A percentile compares a stretch with the other conserved stretches of the same genome.
These are phyloP conservation scores for Istiophorus platypterus DNA, from an alignment of 2,113 vertebrate species.

Conservation along the genomic window DNA sequence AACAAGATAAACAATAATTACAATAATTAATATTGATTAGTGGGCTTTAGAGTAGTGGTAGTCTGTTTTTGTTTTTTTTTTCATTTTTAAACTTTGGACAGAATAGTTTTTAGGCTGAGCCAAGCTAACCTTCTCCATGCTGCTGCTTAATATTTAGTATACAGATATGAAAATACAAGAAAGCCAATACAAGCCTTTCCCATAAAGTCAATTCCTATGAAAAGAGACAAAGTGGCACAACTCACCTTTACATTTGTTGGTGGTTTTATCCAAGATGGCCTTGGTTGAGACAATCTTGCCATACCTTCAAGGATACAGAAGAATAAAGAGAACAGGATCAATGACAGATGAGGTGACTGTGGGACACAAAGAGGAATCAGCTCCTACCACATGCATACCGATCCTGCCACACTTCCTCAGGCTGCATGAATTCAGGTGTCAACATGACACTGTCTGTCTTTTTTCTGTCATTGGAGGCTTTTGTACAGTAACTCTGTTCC, in stretches of 20 bases:
- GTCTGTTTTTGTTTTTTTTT: too few species aligned
- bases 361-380: conserved; percentile 49
- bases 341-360: conserved; percentile 27
- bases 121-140: not conserved
- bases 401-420: conserved; percentile 27
- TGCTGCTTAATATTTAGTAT: not conserved
- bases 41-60: not conserved
- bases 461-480: conserved; percentile 28
- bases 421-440: conserved; percentile 57
- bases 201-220: not conserved
- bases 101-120: not conserved
- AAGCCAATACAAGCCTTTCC: too few species aligned
- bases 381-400: conserved; percentile 46
- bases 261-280: conserved; percentile 95
- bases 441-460: conserved; percentile 33
- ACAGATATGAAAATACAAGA: not conserved
- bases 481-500: conserved; percentile 47
- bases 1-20: too few species aligned
- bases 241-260: conserved; percentile 97
- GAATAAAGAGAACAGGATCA: conserved; percentile 29
- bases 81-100: not conserved
- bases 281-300: conserved; percentile 97
- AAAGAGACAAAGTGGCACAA: not conserved
- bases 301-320: conserved; percentile 81
- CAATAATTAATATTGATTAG: not conserved